phyloP scores from a whole-genome alignment of 2,113 vertebrate species.

The Megaptera novaeangliae region DNA sequence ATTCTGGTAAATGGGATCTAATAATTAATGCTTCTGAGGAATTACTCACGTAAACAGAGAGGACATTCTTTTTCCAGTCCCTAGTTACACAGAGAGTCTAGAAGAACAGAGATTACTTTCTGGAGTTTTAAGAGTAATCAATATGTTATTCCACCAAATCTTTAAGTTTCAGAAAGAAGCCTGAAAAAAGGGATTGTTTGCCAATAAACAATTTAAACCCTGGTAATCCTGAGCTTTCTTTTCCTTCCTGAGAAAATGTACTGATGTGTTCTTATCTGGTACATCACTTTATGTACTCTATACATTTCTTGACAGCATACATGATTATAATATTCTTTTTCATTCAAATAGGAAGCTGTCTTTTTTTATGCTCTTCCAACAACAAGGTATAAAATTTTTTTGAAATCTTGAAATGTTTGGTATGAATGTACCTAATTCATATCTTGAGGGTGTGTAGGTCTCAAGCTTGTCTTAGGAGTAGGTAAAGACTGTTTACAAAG shows the following conservation, averaged over 20 bases:
- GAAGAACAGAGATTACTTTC: conserved; percentile 13
- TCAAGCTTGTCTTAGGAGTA: not conserved
- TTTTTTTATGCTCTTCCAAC: not conserved
- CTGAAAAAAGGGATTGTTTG: conserved; percentile 46
- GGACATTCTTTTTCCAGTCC: not conserved
- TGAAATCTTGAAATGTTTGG: not conserved
- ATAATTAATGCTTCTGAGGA: not conserved
- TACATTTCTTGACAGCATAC: not conserved
- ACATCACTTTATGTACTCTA: not conserved
- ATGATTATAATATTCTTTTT: not conserved
- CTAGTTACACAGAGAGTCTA: not conserved
- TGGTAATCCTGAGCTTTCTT: conserved; percentile 53
- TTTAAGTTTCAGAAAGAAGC: conserved; percentile 65
- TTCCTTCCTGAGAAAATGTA: conserved; percentile 52
- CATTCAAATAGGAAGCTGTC: not conserved
- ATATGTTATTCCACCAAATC: conserved; percentile 61
- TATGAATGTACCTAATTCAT: not conserved
- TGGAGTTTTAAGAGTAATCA: conserved; percentile 68
- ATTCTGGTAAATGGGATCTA: not conserved
- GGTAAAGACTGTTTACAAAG: not conserved
- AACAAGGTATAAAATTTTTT: not conserved
- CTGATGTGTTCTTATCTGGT: conserved; percentile 28
- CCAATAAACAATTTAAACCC: conserved; percentile 45
- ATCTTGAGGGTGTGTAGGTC: not conserved
- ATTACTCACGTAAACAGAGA: not conserved